Evolutionary conservation across 2,113 vertebrate species (phyloP).

Genomic region (Marmota flaviventris): DNA sequence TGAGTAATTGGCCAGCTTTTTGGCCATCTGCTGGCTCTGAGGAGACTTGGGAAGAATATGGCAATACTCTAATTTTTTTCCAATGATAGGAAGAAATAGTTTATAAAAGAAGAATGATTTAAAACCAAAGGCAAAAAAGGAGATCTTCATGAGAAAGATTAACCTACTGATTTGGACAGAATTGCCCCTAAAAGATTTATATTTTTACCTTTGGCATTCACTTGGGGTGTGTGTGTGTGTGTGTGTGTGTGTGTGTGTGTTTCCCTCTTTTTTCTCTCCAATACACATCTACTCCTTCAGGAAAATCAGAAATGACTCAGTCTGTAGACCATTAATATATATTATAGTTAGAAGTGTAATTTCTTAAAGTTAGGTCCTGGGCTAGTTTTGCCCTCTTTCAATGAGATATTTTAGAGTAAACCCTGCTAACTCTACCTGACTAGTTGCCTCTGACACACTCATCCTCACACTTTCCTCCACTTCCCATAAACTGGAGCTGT

Average conservation of each 20-base stretch:
- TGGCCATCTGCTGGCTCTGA: neutral
- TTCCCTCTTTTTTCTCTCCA: neutral
- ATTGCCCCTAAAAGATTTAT: neutral
- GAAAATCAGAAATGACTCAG: neutral
- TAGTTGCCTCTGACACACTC: neutral
- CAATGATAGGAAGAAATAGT: neutral
- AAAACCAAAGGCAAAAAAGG: neutral
- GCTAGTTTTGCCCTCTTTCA: neutral
- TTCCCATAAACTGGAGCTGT: neutral
- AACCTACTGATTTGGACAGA: neutral
- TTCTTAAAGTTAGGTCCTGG: neutral
- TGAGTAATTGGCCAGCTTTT: neutral
- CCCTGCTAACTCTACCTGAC: neutral
- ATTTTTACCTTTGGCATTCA: neutral
- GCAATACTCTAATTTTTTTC: neutral
- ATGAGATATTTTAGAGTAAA: too few species aligned
- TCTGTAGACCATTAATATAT: neutral
- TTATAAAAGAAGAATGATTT: neutral
- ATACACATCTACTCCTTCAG: neutral
- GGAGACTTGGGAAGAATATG: neutral
- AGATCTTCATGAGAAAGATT: neutral
- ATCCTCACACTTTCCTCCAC: neutral
- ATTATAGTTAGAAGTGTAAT: neutral
- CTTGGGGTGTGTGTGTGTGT: neutral
- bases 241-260: too few species aligned